Evolutionary conservation across 2,797 vertebrate species (phyloP), one percentile per base, ranked within the genome.

Genomic region (Danio albolineatus): DNA sequence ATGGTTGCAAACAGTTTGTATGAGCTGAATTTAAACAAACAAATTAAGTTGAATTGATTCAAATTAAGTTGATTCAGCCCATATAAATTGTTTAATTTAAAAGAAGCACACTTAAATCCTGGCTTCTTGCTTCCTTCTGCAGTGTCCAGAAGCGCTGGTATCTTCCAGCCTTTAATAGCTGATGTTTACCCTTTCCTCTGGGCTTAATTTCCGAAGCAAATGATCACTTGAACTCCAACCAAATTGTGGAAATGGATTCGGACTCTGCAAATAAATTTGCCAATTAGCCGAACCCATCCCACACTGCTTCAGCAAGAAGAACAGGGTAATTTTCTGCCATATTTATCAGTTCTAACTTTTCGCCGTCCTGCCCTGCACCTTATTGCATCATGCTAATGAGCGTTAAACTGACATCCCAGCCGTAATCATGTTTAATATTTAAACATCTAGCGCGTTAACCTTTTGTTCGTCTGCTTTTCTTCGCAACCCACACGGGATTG

Each of bases 221-320:
- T 78, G 59, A 83, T 79, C 53, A 73, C 76, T 75, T 79, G 69
- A 81, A 73, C 70, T 78, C 53, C 21, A 59, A 21, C 61, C 70
- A 78, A 71, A 77, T 66, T 17, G 36, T 46, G 41, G 19, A 77
- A 59, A 76, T 54, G 13, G 75, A 28, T 39, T 16, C 46, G 62
- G 51, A 61, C 67, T 79, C 46, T 44, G 51, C 60, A 85, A 77
- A 82, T 82, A 79, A 76, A 82, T 84, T 73, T 62, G 13, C 66
- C 75, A 84, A 85, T 87, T 81, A 85, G 62, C 54, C 10, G 5
- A 81, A 79, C 60, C 61, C 67, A 41, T 72, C 59, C 49, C 79
- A 57, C 36, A 21, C 53, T 16, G 41, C 51, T 62, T 71, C 43
- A 28, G 21, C 28, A 59, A 76, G 51, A 38, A 53, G 57, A 44